Percentiles rank a stretch among this genome's conserved stretches.
These are phyloP conservation scores for Cephus runcator DNA, from an alignment of 2,888 invertebrate species.

Conservation along the genomic window DNA sequence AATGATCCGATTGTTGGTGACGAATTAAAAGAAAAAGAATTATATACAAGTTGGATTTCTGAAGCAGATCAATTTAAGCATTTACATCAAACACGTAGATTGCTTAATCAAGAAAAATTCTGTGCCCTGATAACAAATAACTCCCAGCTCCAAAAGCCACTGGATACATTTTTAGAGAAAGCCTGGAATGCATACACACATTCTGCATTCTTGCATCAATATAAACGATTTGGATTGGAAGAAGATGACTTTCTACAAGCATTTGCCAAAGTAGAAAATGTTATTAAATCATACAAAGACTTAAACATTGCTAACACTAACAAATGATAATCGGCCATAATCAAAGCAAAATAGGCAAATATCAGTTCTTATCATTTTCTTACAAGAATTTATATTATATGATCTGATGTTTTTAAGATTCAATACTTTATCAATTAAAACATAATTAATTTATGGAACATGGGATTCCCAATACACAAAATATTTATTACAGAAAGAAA, in stretches of 20 bases:
- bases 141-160: slow-evolving; percentile 57
- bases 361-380: background rate
- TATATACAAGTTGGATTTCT: slow-evolving; percentile 64
- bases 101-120: slow-evolving; percentile 64
- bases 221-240: slow-evolving; percentile 65
- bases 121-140: slow-evolving; percentile 65
- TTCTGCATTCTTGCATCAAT: slow-evolving; percentile 68
- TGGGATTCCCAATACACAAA: background rate
- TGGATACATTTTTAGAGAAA: slow-evolving; percentile 63
- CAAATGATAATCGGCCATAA: background rate
- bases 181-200: slow-evolving; percentile 67
- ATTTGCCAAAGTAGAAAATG: slow-evolving; percentile 67
- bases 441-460: background rate
- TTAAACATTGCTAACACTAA: slow-evolving; percentile 28
- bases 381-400: background rate
- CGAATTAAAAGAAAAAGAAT: slow-evolving; percentile 54
- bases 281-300: slow-evolving; percentile 65
- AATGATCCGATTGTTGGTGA: slow-evolving; percentile 42
- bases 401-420: background rate
- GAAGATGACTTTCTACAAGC: slow-evolving; percentile 66
- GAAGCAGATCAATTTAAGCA: slow-evolving; percentile 52
- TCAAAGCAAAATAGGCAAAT: background rate
- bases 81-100: slow-evolving; percentile 60
- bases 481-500: slow-evolving; percentile 1
- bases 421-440: background rate